Percentiles rank a stretch among this genome's conserved stretches.
Conservation (phyloP, 2,888 invertebrate genomes). For the Peribatodes rhomboidaria region DNA sequence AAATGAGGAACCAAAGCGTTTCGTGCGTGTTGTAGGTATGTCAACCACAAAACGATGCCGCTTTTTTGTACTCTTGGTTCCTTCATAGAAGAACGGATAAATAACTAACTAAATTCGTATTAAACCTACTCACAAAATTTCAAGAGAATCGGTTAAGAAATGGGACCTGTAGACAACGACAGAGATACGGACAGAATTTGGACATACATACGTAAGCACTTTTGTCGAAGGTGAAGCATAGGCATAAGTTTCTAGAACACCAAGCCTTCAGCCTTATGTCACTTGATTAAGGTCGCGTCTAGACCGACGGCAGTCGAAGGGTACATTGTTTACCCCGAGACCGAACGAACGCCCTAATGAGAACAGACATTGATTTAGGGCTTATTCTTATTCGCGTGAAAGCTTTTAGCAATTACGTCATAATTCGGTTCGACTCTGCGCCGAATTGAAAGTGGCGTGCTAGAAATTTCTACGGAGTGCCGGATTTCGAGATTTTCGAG, state of each 20-base stretch:
- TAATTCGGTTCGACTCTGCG: conserved; percentile 57
- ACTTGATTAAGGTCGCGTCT: conserved; percentile 61
- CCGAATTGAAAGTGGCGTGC: conserved; percentile 50
- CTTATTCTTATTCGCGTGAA: conserved; percentile 52
- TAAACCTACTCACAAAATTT: too few species aligned
- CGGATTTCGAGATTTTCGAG: conserved; percentile 26
- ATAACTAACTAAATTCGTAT: too few species aligned
- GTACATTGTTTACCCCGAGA: conserved; percentile 60
- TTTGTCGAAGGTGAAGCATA: too few species aligned
- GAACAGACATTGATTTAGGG: conserved; percentile 66
- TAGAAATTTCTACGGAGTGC: conserved; percentile 28
- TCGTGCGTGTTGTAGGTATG: too few species aligned
- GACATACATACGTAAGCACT: too few species aligned
- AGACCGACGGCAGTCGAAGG: conserved; percentile 65
- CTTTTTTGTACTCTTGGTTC: too few species aligned
- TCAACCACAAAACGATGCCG: too few species aligned
- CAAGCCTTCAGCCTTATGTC: conserved; percentile 41
- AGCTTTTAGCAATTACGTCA: conserved; percentile 68
- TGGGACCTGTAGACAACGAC: too few species aligned
- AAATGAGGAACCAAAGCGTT: too few species aligned
- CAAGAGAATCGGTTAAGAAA: too few species aligned
- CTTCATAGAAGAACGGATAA: too few species aligned
- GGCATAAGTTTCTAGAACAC: not conserved
- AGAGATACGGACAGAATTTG: too few species aligned
- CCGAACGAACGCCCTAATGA: conserved; percentile 62